These are phyloP conservation scores for Peromyscus melanophrys DNA, from an alignment of 2,797 vertebrate genomes.

Conservation along the genomic window DNA sequence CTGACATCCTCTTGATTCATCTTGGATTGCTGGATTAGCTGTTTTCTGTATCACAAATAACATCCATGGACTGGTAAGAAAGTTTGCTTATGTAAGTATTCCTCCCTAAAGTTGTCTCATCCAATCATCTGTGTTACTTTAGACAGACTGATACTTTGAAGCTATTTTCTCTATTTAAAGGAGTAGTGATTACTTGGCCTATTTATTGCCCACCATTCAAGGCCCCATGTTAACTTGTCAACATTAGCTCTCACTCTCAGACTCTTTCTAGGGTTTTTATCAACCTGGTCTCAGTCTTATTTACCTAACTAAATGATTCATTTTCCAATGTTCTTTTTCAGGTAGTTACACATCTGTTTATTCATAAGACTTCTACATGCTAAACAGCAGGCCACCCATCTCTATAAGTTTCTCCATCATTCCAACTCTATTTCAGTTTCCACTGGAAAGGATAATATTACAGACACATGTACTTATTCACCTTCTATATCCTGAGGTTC, in stretches of 20 bases:
- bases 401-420: background rate
- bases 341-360: background rate
- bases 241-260: background rate
- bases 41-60: slow-evolving; percentile 3
- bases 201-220: background rate
- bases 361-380: background rate
- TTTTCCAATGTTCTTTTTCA: background rate
- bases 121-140: background rate
- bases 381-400: background rate
- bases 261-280: background rate
- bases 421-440: background rate
- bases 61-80: background rate
- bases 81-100: background rate
- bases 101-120: background rate
- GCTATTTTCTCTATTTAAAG: background rate
- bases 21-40: background rate
- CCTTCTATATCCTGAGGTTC: background rate
- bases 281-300: background rate
- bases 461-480: background rate
- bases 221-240: background rate
- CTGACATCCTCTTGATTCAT: background rate
- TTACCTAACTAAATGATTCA: background rate
- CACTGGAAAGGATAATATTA: background rate
- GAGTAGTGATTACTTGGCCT: background rate
- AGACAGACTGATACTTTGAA: background rate